These are phyloP conservation scores for Ctenosaura bakeri DNA, from an alignment of 2,797 vertebrate species.

Conservation along the genomic window DNA sequence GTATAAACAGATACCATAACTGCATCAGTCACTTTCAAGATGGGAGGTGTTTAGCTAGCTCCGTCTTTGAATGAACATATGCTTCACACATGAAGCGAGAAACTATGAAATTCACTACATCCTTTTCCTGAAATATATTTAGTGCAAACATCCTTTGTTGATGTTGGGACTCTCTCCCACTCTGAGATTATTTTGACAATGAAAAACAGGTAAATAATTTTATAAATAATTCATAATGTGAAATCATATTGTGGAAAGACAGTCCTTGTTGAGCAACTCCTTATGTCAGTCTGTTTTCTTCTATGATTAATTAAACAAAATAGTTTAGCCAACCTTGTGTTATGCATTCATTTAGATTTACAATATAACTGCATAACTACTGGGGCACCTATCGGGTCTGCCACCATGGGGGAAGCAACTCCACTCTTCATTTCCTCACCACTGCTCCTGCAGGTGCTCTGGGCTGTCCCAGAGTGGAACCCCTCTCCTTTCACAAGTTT, in stretches of 20 bases:
- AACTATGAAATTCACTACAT: constrained; percentile 76
- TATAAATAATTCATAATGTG: constrained; percentile 72
- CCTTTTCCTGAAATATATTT: constrained; percentile 74
- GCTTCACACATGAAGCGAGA: constrained; percentile 67
- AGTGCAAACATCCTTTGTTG: background rate
- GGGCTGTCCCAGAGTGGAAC: too few relatives aligned
- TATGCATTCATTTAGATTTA: constrained; percentile 76
- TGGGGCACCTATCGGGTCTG: too few relatives aligned
- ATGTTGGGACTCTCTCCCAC: background rate
- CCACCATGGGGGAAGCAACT: too few relatives aligned
- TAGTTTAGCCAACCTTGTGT: constrained; percentile 69
- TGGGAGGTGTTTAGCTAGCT: constrained; percentile 39
- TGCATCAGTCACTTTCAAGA: constrained; percentile 35
- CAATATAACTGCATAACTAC: constrained; percentile 55
- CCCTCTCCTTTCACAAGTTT: too few relatives aligned
- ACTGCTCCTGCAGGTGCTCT: too few relatives aligned
- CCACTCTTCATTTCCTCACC: too few relatives aligned
- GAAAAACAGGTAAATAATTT: background rate
- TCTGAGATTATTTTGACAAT: background rate
- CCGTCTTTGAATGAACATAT: constrained; percentile 44
- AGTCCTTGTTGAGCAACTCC: constrained; percentile 80
- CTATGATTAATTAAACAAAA: constrained; percentile 70
- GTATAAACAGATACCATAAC: background rate
- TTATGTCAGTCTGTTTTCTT: constrained; percentile 74
- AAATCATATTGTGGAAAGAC: constrained; percentile 77